These are phyloP conservation scores for Anoplius nigerrimus DNA, from an alignment of 2,888 invertebrate species.

Conservation along the genomic window DNA sequence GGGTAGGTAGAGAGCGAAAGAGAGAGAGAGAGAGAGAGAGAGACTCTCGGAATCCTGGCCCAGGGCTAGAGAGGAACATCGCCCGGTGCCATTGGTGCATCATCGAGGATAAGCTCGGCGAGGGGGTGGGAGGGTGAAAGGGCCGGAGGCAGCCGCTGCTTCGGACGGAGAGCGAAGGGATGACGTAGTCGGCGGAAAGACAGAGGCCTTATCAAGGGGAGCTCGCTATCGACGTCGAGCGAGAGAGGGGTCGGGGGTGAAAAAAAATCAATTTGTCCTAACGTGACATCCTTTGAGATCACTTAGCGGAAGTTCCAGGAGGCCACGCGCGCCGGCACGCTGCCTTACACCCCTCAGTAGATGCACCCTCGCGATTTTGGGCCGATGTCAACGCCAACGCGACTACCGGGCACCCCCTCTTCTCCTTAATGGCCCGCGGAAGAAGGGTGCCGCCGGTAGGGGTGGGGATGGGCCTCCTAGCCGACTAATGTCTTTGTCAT, in stretches of 20 bases:
- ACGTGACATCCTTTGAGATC: conserved; percentile 68
- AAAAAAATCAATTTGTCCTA: conserved; percentile 69
- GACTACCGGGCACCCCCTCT: conserved; percentile 7
- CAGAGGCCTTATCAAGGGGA: background rate
- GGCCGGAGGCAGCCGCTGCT: background rate
- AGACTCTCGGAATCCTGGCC: conserved; percentile 31
- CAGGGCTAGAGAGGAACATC: conserved; percentile 21
- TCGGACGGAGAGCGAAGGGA: background rate
- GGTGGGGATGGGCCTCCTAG: conserved; percentile 15
- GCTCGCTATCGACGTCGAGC: background rate
- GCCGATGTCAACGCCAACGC: no score
- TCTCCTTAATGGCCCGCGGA: conserved; percentile 59
- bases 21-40: no score
- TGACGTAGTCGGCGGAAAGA: conserved; percentile 14
- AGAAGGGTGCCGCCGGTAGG: conserved; percentile 36
- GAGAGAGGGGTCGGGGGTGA: background rate
- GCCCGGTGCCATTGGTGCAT: background rate
- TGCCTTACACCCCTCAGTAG: conserved; percentile 7
- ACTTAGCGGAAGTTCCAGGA: conserved; percentile 65
- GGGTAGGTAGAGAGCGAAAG: background rate
- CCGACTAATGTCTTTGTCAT: conserved; percentile 73
- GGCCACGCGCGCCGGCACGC: conserved; percentile 27
- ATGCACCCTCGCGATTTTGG: conserved; percentile 3
- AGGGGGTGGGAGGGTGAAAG: background rate
- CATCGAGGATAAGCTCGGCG: background rate